phyloP scores from a whole-genome alignment of 2,113 vertebrate species.

The Pao palembangensis region DNA sequence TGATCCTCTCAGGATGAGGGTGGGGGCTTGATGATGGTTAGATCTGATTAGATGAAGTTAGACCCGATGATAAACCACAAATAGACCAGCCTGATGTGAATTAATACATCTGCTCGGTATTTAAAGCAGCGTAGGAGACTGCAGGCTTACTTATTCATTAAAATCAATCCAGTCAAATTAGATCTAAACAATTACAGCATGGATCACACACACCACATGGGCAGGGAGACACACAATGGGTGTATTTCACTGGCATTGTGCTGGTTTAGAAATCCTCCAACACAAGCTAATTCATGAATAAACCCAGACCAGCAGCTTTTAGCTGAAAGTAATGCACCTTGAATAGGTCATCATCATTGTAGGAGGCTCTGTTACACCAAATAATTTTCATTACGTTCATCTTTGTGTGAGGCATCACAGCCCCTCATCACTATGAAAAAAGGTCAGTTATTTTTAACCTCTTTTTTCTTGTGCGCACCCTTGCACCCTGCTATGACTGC shows the following conservation, averaged over 20 bases:
- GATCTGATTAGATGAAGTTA: conserved; percentile 26
- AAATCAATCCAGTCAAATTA: conserved; percentile 41
- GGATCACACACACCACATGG: conserved; percentile 16
- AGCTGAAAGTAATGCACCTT: conserved; percentile 59
- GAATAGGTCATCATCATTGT: conserved; percentile 61
- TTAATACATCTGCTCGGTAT: conserved; percentile 29
- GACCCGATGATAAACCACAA: conserved; percentile 20
- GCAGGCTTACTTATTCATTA: conserved; percentile 28
- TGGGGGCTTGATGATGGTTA: neutral
- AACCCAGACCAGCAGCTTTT: conserved; percentile 37
- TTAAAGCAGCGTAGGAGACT: conserved; percentile 21
- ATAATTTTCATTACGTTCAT: conserved; percentile 42
- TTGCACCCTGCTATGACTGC: conserved; percentile 17
- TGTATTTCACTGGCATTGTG: conserved; percentile 29
- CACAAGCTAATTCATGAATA: conserved; percentile 30
- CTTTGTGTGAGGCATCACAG: conserved; percentile 27
- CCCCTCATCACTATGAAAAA: conserved; percentile 43
- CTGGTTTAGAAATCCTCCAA: conserved; percentile 26
- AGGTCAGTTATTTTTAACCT: conserved; percentile 54
- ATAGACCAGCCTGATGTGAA: conserved; percentile 19
- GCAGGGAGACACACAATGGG: neutral
- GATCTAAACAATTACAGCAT: conserved; percentile 33
- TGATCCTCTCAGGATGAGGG: conserved; percentile 8
- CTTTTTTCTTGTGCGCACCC: conserved; percentile 13
- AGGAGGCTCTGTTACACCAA: conserved; percentile 33